Evolutionary conservation across 2,797 vertebrate genomes (phyloP).

Genomic region (Rousettus madagascariensis): DNA sequence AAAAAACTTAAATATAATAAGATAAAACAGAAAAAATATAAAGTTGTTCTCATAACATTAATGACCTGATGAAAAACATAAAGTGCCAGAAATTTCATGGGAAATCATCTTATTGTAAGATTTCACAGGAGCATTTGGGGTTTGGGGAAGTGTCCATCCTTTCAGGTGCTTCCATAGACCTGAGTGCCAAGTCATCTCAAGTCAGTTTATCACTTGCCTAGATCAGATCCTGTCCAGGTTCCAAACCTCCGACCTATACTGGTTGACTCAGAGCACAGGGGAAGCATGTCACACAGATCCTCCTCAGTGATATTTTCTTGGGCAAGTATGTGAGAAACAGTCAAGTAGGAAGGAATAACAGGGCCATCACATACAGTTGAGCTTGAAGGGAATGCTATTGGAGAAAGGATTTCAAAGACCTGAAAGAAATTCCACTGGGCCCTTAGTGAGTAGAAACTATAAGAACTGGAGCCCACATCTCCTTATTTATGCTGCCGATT

Average conservation of each 20-base stretch:
- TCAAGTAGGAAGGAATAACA: background rate
- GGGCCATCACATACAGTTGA: background rate
- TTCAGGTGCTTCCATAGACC: background rate
- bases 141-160: background rate
- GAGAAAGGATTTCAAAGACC: background rate
- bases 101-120: slow-evolving; percentile 47
- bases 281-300: background rate
- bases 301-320: background rate
- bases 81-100: background rate
- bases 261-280: background rate
- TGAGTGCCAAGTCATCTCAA: background rate
- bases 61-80: background rate
- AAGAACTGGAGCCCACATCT: background rate
- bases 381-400: background rate
- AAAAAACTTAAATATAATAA: background rate
- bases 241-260: slow-evolving; percentile 1
- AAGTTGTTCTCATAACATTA: slow-evolving; percentile 3
- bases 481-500: background rate
- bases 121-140: background rate
- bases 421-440: background rate
- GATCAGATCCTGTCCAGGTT: background rate
- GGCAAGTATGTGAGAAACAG: background rate
- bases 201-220: background rate
- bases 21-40: background rate
- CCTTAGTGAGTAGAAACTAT: background rate